Conservation (phyloP, 92 coral and sea anemone genomes). For the Heteractis magnifica region DNA sequence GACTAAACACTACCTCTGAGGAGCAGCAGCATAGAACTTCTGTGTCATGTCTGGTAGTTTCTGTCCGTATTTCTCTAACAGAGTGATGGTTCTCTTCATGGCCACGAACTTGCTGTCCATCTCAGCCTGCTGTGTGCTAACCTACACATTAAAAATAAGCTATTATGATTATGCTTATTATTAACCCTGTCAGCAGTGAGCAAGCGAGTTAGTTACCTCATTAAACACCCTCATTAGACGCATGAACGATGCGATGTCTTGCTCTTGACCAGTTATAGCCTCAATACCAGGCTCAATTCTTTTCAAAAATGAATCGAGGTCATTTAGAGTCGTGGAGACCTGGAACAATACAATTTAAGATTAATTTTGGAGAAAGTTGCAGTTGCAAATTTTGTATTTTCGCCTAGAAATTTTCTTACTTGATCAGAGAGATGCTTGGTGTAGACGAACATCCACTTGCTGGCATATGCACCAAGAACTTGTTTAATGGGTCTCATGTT, state of each 20-base stretch:
- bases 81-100: constrained; percentile 93
- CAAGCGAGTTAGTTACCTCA: constrained; percentile 58
- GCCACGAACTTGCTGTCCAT: constrained; percentile 99
- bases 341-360: constrained; percentile 4
- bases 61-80: constrained; percentile 94
- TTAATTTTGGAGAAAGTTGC: neutral
- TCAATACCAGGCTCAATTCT: constrained; percentile 99
- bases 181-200: neutral
- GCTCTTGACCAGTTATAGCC: constrained; percentile 96
- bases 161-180: neutral
- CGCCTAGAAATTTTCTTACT: constrained; percentile 32
- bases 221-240: constrained; percentile 96
- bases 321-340: constrained; percentile 95
- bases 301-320: constrained; percentile 94
- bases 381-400: no score
- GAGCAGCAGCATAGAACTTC: constrained; percentile 96
- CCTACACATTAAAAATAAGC: constrained; percentile 36
- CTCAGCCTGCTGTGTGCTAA: constrained; percentile 97
- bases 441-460: constrained; percentile 99
- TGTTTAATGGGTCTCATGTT: constrained; percentile 97
- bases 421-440: constrained; percentile 97
- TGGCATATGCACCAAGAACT: constrained; percentile 91
- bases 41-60: constrained; percentile 97
- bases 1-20: constrained; percentile 69
- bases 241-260: constrained; percentile 94